Base-by-base conservation (phyloP, 2,888 invertebrate genomes). In the Acanthosoma haemorrhoidale region DNA sequence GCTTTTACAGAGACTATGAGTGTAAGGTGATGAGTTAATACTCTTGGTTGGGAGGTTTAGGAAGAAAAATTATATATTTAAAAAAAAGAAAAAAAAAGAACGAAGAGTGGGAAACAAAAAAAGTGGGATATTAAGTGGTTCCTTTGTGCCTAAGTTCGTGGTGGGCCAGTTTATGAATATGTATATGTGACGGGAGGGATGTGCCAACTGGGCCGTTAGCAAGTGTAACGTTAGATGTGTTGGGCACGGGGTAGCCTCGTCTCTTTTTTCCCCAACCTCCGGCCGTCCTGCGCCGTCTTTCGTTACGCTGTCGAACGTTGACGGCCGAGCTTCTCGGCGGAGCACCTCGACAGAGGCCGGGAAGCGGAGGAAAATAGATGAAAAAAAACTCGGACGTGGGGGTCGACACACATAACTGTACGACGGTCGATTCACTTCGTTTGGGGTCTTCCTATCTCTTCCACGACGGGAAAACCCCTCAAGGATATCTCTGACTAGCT, bases 161-260 rank as follows among this genome's bases (percentile, higher is more conserved):
- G 41, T 41, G 41, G 41, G 8, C 41, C 41, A 8, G 4, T 4
- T 4, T 11, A n/a, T n/a, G n/a, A n/a, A n/a, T 63, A 34, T 39
- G 38, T 38, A 29, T 63, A 39, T 39, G 29, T 2, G 38, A n/a
- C 63, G n/a, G 4, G 15, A 11, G 5, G 25, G 38, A 41, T 63
- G 13, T 38, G 41, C n/a, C 63, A 63, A 63, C n/a, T 39, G 39
- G 39, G 38, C 25, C 63, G 63, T 18, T 57, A 57, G 16, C 57
- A n/a, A n/a, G n/a, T n/a, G 21, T 43, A 43, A 43, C 43, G 43
- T 43, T 43, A 32, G 25, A 25, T 43, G 21, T 43, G 18, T 13
- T 1, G 25, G 25, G 43, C 43, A 43, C 43, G 43, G 43, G n/a
- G n/a, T n/a, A n/a, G n/a, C n/a, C n/a, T n/a, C n/a, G n/a, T n/a